Evolutionary conservation across 2,888 invertebrate genomes (phyloP), one percentile per base, ranked within the genome.

Genomic region (Melikaiella ostensackeni): DNA sequence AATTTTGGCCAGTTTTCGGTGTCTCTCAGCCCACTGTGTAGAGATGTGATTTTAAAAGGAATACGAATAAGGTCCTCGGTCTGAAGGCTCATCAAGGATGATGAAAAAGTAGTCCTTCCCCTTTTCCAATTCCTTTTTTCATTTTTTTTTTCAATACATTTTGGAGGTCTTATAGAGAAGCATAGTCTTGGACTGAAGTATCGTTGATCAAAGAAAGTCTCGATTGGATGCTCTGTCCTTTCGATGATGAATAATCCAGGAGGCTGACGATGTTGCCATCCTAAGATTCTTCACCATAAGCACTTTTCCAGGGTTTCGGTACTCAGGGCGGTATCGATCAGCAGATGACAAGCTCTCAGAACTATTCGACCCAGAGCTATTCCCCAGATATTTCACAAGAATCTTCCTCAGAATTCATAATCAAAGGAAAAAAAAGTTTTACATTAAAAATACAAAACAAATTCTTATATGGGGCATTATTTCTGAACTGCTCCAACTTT

Each of bases 161-260:
- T 63, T 63, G 50, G 19, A 27, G 19, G 24, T 50, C 46, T 70
- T 27, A 21, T 30, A 27, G 33, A 70, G 46, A 70, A 33, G 70
- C 33, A 70, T n/a, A 70, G 50, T 55, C 50, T 70, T 30, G 33
- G 30, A 70, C 9, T 77, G 57, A 76, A 82, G 82, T 83, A 82
- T 83, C 84, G 80, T 80, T 83, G 86, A 87, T 87, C 86, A 84
- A 84, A 86, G 86, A 77, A 78, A 75, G 80, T 84, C 82, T 86
- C 86, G 84, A 87, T 83, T 84, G 84, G 84, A 82, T 80, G 81
- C 84, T 79, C 80, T 73, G 79, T 76, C 82, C 82, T 84, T 83
- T 80, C 80, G 78, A 84, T 83, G 82, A 86, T 84, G 86, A 87
- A 87, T 87, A 87, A 87, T 87, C 84, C 84, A 86, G 82, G 55